Evolutionary conservation across 2,797 vertebrate genomes (phyloP).

Genomic region (Rachycentron canadum): DNA sequence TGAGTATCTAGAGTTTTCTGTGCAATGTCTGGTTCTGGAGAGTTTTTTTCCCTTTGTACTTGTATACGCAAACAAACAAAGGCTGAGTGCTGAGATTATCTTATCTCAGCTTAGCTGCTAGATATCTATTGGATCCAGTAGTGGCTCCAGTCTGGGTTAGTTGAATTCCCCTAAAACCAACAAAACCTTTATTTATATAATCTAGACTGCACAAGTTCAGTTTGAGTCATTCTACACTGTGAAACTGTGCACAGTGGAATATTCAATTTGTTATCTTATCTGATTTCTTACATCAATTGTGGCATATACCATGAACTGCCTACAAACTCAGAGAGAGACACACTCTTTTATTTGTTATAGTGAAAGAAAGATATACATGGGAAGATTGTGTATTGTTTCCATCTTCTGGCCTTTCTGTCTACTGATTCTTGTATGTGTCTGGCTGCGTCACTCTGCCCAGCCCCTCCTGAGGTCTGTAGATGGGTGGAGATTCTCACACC

Average conservation of each 20-base stretch:
- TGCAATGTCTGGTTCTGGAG: slow-evolving; percentile 17
- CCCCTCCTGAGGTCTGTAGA: slow-evolving; percentile 26
- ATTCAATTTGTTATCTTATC: slow-evolving; percentile 5
- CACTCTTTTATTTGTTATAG: not conserved
- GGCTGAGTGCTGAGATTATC: slow-evolving; percentile 26
- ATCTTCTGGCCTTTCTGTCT: slow-evolving; percentile 9
- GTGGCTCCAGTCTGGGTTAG: slow-evolving; percentile 6
- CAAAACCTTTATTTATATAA: slow-evolving; percentile 8
- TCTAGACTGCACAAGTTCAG: not conserved
- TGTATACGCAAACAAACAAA: slow-evolving; percentile 25
- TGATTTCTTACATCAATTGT: slow-evolving; percentile 14
- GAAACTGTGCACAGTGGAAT: not conserved
- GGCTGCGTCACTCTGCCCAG: slow-evolving; percentile 3
- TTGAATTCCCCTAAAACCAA: slow-evolving; percentile 12
- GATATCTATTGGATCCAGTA: slow-evolving; percentile 6
- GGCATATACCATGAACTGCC: slow-evolving; percentile 1
- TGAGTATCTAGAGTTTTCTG: slow-evolving; percentile 2
- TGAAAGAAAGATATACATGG: not conserved
- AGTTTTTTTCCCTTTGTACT: slow-evolving; percentile 10
- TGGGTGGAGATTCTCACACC: slow-evolving; percentile 19
- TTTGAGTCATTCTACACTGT: not conserved
- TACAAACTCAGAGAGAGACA: not conserved
- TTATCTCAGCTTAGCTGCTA: slow-evolving; percentile 17
- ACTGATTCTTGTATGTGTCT: slow-evolving; percentile 18
- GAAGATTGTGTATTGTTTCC: slow-evolving; percentile 6